Evolutionary conservation across 2,797 vertebrate species (phyloP), one percentile per base, ranked within the genome.

Genomic region (Ctenosaura bakeri): DNA sequence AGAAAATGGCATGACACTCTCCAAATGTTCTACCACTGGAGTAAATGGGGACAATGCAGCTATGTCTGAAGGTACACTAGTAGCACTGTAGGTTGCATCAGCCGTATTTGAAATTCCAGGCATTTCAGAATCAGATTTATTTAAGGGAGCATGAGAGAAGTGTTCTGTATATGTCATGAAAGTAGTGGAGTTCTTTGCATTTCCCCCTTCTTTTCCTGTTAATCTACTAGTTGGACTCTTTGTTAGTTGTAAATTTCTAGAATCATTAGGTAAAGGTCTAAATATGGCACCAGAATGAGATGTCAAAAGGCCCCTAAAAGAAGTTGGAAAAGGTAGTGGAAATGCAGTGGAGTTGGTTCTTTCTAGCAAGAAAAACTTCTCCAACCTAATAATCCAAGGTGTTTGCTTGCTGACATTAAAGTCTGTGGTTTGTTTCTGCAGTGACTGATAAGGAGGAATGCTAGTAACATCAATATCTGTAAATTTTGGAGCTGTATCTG

Each of bases 101-200:
- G 54, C 6, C 8, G 91, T 87, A 89, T 0, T 29, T 29, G 77
- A 93, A 92, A 22, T 13, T 14, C 2, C 90, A 88, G 32, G 85
- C n/a, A 76, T 87, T 85, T 79, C 89, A 42, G 93, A 86, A 86
- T 62, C 86, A 92, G 93, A 46, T 83, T 90, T 64, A 71, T 56
- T 90, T 90, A 89, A 89, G 88, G 88, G 3, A 73, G 8, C 90
- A 54, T 52, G 81, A 90, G 56, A 79, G 26, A 35, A 90, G 90
- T 88, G 87, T 64, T 95, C 89, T 89, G 83, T 46, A 24, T 0
- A 50, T 42, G 78, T 35, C 29, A 12, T 91, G 86, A 82, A 26
- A 93, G 52, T 78, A 86, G 86, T 0, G 1, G 64, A 56, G 76
- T 14, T 2, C 10, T 10, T 87, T 29, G 13, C 56, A 18, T 79